Percentiles rank a stretch among this genome's conserved stretches.
phyloP scores from a whole-genome alignment of 53 echinoderm and acorn worm genomes.

The Henricia sp. region DNA sequence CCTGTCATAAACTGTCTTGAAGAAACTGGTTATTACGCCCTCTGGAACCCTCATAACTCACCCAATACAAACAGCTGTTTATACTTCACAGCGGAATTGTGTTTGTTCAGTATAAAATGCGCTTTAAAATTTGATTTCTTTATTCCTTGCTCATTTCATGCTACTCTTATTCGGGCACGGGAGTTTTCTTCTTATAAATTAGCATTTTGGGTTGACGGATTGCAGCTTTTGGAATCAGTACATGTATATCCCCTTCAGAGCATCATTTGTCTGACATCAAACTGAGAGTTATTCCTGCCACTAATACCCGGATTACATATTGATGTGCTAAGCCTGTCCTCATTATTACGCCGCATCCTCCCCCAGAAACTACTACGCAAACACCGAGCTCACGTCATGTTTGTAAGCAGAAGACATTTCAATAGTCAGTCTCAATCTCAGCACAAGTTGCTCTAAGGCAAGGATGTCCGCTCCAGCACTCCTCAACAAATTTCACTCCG shows the following conservation, averaged over 20 bases:
- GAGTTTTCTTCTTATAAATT: neutral
- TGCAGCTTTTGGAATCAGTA: constrained; percentile 3
- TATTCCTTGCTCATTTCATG: neutral
- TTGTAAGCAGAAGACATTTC: neutral
- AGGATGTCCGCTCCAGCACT: constrained; percentile 36
- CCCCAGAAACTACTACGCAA: neutral
- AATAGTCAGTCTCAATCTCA: neutral
- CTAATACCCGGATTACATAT: constrained; percentile 31
- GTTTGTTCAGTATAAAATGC: neutral
- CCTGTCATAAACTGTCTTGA: too few species aligned
- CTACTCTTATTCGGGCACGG: neutral
- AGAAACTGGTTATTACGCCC: too few species aligned
- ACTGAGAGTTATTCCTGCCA: constrained; percentile 2
- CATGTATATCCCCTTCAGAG: neutral
- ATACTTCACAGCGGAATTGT: too few species aligned
- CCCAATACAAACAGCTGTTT: too few species aligned
- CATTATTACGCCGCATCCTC: neutral
- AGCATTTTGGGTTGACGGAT: neutral
- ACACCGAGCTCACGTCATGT: neutral
- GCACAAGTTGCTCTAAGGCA: constrained; percentile 15
- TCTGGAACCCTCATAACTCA: too few species aligned
- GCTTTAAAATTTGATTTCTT: constrained; percentile 3
- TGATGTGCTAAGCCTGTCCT: constrained; percentile 3
- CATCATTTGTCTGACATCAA: constrained; percentile 41
- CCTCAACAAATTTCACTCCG: neutral